Evolutionary conservation across 2,888 invertebrate species (phyloP).

Genomic region (Stictocephala bisonia): DNA sequence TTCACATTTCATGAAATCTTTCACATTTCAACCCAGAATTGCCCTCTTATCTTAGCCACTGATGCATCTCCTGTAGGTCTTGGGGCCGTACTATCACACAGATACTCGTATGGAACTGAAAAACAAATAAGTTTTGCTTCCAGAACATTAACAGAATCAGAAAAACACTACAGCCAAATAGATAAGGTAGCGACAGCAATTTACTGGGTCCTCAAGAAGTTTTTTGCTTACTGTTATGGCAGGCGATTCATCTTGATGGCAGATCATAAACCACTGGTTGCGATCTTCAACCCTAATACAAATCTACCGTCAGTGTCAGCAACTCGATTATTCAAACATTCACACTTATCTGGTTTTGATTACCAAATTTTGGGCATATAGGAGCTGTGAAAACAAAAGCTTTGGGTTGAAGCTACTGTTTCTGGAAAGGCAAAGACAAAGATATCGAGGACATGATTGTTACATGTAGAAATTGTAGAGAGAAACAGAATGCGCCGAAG

Average conservation of each 20-base stretch:
- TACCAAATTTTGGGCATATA: conserved; percentile 9
- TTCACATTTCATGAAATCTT: too few relatives aligned
- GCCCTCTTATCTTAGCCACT: conserved; percentile 59
- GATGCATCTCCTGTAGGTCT: conserved; percentile 62
- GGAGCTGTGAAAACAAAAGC: not conserved
- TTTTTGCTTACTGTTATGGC: conserved; percentile 62
- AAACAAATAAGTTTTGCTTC: conserved; percentile 63
- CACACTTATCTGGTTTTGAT: conserved; percentile 26
- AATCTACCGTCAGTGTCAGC: conserved; percentile 30
- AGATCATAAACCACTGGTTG: conserved; percentile 61
- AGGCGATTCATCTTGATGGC: conserved; percentile 61
- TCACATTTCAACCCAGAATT: conserved; percentile 57
- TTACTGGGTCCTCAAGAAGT: conserved; percentile 62
- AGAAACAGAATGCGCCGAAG: not conserved
- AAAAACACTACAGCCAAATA: conserved; percentile 62
- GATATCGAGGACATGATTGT: conserved; percentile 17
- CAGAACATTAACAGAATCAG: conserved; percentile 60
- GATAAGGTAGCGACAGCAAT: conserved; percentile 63
- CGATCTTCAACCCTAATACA: conserved; percentile 36
- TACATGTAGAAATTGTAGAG: conserved; percentile 6
- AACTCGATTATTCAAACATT: conserved; percentile 30
- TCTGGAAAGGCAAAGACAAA: conserved; percentile 36
- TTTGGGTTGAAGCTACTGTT: conserved; percentile 36
- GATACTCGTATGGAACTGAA: conserved; percentile 60
- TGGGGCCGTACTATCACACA: conserved; percentile 61